A percentile compares a stretch with the other conserved stretches of the same genome.
These are phyloP conservation scores for Micrasema minimum DNA, from an alignment of 1,140 invertebrate genomes.

Conservation along the genomic window DNA sequence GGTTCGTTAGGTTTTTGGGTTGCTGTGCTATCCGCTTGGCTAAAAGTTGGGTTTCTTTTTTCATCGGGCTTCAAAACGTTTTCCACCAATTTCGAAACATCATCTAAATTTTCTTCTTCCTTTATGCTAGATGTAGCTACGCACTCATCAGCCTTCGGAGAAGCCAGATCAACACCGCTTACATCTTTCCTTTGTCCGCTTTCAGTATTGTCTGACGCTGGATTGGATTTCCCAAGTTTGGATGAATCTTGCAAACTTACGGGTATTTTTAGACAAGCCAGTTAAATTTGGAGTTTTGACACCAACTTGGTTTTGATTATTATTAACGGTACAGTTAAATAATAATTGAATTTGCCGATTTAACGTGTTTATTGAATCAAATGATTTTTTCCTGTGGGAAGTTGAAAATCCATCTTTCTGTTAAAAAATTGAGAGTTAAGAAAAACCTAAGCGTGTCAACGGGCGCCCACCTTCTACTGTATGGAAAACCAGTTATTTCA, in stretches of 20 bases:
- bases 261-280: slow-evolving; percentile 1
- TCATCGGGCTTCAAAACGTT: slow-evolving; percentile 20
- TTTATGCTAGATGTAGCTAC: background rate
- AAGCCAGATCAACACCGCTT: background rate
- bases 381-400: slow-evolving; percentile 34
- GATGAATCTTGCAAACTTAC: slow-evolving; percentile 9
- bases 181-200: slow-evolving; percentile 10
- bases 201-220: background rate
- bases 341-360: slow-evolving; percentile 46
- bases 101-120: background rate
- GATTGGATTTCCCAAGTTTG: slow-evolving; percentile 9
- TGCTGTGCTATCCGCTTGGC: slow-evolving; percentile 9
- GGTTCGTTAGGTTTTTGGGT: slow-evolving; percentile 22
- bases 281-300: slow-evolving; percentile 18
- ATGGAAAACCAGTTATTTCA: too few species aligned
- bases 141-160: slow-evolving; percentile 4
- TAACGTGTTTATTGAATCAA: slow-evolving; percentile 37
- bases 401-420: slow-evolving; percentile 42
- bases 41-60: background rate
- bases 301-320: slow-evolving; percentile 2
- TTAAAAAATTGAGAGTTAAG: slow-evolving; percentile 37
- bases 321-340: slow-evolving; percentile 19
- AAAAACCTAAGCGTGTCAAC: too few species aligned
- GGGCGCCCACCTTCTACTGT: background rate
- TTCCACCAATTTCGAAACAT: too few species aligned